Base-by-base conservation (phyloP, 1,140 invertebrate species). In the Paraescarpia echinospica region DNA sequence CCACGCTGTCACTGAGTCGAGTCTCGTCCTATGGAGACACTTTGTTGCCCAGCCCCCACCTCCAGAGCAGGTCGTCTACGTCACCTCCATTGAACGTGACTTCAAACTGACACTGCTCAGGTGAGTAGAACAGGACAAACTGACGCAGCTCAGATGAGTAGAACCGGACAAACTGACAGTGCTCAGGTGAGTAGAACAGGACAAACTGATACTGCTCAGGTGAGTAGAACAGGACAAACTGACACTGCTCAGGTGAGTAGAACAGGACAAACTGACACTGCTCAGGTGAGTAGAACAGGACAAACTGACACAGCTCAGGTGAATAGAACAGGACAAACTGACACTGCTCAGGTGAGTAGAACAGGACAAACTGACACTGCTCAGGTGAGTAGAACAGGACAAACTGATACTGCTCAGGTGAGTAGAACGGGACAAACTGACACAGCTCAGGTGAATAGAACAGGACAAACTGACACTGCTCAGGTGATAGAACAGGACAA, bases 11-110 rank as follows among this genome's bases (percentile, higher is more conserved):
- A 92, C 93, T n/a, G 93, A 95, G 31, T 95, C 95, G 9, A 95
- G 94, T 93, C 92, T 94, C 51, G 94, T 95, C 0, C 92, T 96
- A 33, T 96, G 96, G 95, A 93, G 95, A 89, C 94, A 96, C 92
- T 96, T 96, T 93, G 94, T 96, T 33, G 94, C 94, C 22, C 93
- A 94, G 35, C 93, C 94, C 31, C 94, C 94, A 14, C 92, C 94
- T 35, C 94, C 95, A 91, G 92, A 94, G 77, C 94, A 93, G 33
- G 92, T 94, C 34, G 96, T 94, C 2, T 94, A 94, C 92, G 93
- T 93, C 33, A 94, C 94, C 2, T 91, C 94, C 35, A 94, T 94
- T 91, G 93, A 95, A 77, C 94, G 94, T n/a, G 94, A 96, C 91
- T 95, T 95, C 93, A 94, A 94, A 93, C 93, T 96, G 18, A 94